Conservation (phyloP, 1,140 invertebrate genomes). For the Platorchestia sp. region DNA sequence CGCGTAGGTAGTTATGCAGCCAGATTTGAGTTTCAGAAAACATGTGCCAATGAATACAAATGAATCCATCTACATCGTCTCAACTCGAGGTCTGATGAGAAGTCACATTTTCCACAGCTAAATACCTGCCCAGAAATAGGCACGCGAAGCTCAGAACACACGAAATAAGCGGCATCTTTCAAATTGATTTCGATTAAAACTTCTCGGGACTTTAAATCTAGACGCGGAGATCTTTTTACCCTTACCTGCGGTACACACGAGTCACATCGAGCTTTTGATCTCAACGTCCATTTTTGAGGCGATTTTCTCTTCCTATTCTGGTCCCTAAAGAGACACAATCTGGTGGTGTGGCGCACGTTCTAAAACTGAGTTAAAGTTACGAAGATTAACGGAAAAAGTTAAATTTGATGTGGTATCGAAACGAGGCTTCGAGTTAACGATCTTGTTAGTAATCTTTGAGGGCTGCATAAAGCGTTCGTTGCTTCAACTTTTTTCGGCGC, state of each 20-base stretch:
- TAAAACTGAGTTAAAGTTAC: constrained; percentile 52
- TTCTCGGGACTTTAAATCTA: not conserved
- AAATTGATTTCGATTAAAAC: not conserved
- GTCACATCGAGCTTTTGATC: not conserved
- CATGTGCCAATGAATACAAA: too few relatives aligned
- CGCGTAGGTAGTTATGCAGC: too few relatives aligned
- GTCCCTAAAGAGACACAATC: not conserved
- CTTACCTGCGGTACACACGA: not conserved
- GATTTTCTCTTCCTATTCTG: not conserved
- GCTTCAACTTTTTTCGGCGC: not conserved
- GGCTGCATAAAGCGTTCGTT: not conserved
- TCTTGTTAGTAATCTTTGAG: constrained; percentile 37
- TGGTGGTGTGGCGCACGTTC: not conserved
- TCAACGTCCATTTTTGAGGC: not conserved
- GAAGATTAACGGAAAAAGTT: constrained; percentile 53
- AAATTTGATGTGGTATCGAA: constrained; percentile 52
- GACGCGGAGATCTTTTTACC: not conserved
- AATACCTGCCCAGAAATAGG: not conserved
- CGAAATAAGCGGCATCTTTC: not conserved
- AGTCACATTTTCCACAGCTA: not conserved
- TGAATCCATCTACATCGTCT: too few relatives aligned
- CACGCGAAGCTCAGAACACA: not conserved
- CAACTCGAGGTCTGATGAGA: too few relatives aligned
- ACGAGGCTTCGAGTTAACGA: constrained; percentile 32
- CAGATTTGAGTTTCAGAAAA: too few relatives aligned